Base-by-base conservation (phyloP, 2,113 vertebrate genomes). In the Quiscalus mexicanus region DNA sequence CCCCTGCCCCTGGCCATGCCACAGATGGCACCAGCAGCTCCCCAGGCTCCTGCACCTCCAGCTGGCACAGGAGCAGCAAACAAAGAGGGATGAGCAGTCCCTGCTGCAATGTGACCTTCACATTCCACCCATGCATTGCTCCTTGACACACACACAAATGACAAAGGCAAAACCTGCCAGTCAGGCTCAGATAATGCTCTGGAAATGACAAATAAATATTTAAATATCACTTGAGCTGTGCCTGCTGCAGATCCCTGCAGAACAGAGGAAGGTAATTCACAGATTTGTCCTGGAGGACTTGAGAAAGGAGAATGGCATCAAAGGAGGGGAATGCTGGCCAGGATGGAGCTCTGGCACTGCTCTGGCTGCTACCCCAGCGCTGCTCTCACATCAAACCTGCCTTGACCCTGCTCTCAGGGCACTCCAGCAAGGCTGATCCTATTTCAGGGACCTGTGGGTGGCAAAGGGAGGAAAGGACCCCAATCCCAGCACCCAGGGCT, bases 101-200 rank as follows among this genome's bases (percentile, higher is more conserved):
- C 70, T 76, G 75, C 70, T 83, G 90, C 95, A 88, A 20, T 49
- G 85, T 90, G 49, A 93, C 94, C 94, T 96, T 95, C 78, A 49
- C 41, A 1, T 25, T 3, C 70, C 59, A 74, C 14, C 86, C 91
- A 8, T 3, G 59, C 64, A 2, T 39, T 53, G 62, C 75, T 37
- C 44, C 59, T 28, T 1, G 19, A 39, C 80, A 82, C 9, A 47
- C 63, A 22, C 67, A 25, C 1, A 6, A 15, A 12, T 5, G 1
- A 14, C 5, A 28, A 62, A n/a, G 53, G 4, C 11, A 13, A 18
- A 92, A 23, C 22, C 83, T 47, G 71, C 6, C 11, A 62, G 53
- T 7, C 30, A 11, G 83, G 37, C 58, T 87, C 35, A 12, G 58
- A 41, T 8, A 70, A 50, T 0, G 2, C 4, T 39, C 53, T 52